phyloP scores from a whole-genome alignment of 2,113 vertebrate genomes.

The Catagonus wagneri region DNA sequence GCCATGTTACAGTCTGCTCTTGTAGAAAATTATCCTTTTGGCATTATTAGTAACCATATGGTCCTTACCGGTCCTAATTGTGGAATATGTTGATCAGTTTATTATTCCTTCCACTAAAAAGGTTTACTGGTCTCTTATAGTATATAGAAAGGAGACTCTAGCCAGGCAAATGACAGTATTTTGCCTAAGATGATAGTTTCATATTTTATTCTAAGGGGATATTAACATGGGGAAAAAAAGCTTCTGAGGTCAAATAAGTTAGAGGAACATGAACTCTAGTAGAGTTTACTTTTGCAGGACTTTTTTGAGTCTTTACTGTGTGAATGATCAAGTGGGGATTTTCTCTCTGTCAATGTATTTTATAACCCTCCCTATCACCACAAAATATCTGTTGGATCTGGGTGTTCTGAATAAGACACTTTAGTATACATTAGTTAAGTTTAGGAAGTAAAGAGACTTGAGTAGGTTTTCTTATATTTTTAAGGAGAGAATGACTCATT shows the following conservation, averaged over 20 bases:
- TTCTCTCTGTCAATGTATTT: not conserved
- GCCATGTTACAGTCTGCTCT: not conserved
- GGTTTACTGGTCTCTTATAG: not conserved
- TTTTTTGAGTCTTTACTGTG: not conserved
- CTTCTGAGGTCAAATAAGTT: not conserved
- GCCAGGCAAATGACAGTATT: not conserved
- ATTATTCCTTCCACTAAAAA: slow-evolving; percentile 15
- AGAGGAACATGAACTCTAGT: not conserved
- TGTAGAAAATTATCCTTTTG: not conserved
- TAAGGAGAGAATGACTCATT: slow-evolving; percentile 27
- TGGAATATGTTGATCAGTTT: not conserved
- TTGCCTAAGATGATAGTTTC: not conserved
- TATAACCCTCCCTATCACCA: not conserved
- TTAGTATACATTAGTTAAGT: slow-evolving; percentile 24
- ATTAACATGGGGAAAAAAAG: not conserved
- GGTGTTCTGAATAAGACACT: not conserved
- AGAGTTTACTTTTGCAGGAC: not conserved
- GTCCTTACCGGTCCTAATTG: slow-evolving; percentile 8
- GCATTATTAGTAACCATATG: not conserved
- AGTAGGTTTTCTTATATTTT: slow-evolving; percentile 32
- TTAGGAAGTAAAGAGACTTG: not conserved
- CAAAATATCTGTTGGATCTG: not conserved
- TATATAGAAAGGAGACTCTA: not conserved
- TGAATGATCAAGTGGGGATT: not conserved
- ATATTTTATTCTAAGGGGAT: not conserved